Conservation (phyloP, 2,888 invertebrate species). For the Apodemia duryi region DNA sequence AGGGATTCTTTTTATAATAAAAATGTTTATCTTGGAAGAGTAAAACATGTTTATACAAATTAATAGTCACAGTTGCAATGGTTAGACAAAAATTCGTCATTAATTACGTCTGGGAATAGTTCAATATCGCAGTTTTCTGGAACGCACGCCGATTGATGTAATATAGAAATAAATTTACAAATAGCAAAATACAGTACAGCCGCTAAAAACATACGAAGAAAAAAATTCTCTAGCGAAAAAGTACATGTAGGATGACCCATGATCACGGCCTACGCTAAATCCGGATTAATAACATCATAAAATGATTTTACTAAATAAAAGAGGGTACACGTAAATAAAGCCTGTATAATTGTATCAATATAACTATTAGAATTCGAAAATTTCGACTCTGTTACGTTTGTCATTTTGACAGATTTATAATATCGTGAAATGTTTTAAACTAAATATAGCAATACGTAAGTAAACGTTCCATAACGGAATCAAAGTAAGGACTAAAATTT, state of each 20-base stretch:
- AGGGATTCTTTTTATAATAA: no score
- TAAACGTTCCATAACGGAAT: neutral
- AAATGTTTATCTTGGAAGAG: no score
- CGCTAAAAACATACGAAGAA: conserved; percentile 43
- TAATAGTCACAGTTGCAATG: neutral
- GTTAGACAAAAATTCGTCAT: conserved; percentile 16
- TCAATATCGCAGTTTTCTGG: conserved; percentile 17
- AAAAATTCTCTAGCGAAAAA: conserved; percentile 37
- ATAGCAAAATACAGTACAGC: conserved; percentile 41
- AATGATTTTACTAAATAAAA: conserved; percentile 52
- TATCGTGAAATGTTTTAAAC: neutral
- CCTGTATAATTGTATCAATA: conserved; percentile 42
- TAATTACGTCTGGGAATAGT: conserved; percentile 1
- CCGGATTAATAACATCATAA: conserved; percentile 47
- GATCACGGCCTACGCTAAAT: conserved; percentile 2
- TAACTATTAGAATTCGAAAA: conserved; percentile 24
- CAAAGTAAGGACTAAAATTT: neutral
- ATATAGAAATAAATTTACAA: conserved; percentile 35
- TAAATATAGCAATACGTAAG: neutral
- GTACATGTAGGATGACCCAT: conserved; percentile 11
- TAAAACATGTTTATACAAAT: neutral
- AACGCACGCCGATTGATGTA: conserved; percentile 32
- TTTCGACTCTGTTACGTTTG: neutral
- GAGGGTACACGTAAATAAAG: conserved; percentile 48
- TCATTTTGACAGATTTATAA: neutral